Conservation (phyloP, 2,113 vertebrate species). For the Psittacara wagleri region DNA sequence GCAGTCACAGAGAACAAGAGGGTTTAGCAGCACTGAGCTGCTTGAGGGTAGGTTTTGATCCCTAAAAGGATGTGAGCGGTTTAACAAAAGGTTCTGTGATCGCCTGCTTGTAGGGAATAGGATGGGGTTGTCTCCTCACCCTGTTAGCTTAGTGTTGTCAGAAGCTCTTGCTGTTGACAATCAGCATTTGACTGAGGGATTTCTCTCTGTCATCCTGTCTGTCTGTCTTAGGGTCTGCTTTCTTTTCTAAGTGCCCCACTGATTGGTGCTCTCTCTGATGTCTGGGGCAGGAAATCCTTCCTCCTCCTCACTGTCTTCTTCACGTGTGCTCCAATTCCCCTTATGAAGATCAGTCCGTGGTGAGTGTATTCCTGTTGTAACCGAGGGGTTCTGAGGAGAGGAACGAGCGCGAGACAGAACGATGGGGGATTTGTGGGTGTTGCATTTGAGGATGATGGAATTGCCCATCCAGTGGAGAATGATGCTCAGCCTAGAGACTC, state of each 20-base stretch:
- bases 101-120: neutral
- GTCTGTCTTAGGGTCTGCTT: conserved; percentile 83
- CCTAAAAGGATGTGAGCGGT: neutral
- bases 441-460: neutral
- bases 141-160: neutral
- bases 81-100: neutral
- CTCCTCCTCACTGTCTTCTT: conserved; percentile 96
- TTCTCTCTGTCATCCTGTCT: neutral
- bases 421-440: neutral
- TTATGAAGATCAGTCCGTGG: conserved; percentile 97
- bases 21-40: neutral
- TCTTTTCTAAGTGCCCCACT: conserved; percentile 95
- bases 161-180: neutral
- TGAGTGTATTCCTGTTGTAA: conserved; percentile 62
- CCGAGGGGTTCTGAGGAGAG: neutral
- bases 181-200: neutral
- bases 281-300: conserved; percentile 97
- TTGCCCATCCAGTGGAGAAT: neutral
- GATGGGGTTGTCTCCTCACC: neutral
- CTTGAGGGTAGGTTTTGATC: neutral
- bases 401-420: fast-evolving
- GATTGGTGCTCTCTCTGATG: conserved; percentile 94
- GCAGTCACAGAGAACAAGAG: neutral
- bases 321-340: conserved; percentile 94
- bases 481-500: neutral